Evolutionary conservation across 2,888 invertebrate genomes (phyloP).

Genomic region (Petrolisthes cinctipes): DNA sequence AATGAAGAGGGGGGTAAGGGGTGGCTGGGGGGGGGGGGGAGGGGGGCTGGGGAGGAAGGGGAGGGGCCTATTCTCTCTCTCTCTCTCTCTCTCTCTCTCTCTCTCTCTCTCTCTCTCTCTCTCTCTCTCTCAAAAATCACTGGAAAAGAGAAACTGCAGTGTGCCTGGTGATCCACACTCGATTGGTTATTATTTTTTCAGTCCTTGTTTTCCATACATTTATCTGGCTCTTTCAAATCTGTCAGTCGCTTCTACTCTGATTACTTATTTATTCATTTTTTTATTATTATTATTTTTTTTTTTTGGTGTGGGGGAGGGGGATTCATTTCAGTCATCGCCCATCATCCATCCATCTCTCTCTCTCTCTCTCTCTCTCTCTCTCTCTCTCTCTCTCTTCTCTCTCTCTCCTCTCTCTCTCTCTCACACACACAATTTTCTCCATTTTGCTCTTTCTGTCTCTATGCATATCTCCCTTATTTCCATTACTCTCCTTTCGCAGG

Average conservation of each 20-base stretch:
- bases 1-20: no score
- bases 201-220: not conserved
- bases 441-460: not conserved
- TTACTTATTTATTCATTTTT: not conserved
- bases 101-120: constrained; percentile 15
- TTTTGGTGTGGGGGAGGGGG: no score
- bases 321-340: not conserved
- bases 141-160: not conserved
- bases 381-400: not conserved
- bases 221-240: not conserved
- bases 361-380: not conserved
- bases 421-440: not conserved
- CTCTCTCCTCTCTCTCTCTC: not conserved
- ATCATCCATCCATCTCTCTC: not conserved
- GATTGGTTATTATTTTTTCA: constrained; percentile 1
- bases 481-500: no score
- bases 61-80: constrained; percentile 20
- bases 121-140: constrained; percentile 1
- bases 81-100: not conserved
- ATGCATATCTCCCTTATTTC: not conserved
- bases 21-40: not conserved
- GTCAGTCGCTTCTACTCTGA: not conserved
- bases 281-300: not conserved
- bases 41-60: constrained; percentile 17
- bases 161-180: not conserved